Percentiles rank a stretch among this genome's conserved stretches.
These are phyloP conservation scores for Karalla daura DNA, from an alignment of 2,797 vertebrate species.

Conservation along the genomic window DNA sequence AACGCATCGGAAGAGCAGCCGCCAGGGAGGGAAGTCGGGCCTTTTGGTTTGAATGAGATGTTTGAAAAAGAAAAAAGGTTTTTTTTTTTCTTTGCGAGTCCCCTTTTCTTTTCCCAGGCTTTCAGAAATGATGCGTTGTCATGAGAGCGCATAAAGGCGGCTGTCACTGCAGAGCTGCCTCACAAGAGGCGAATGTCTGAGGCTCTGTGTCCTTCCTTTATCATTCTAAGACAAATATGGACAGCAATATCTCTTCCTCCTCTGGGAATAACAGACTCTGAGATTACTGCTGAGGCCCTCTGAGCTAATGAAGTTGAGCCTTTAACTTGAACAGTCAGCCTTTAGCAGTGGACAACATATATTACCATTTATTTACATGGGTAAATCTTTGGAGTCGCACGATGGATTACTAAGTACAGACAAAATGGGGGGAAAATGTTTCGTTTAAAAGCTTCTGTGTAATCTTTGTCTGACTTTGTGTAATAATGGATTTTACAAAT, in stretches of 20 bases:
- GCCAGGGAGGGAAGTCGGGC: slow-evolving; percentile 48
- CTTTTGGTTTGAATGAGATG: slow-evolving; percentile 35
- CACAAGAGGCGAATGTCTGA: slow-evolving; percentile 7
- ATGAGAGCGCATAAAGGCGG: slow-evolving; percentile 4
- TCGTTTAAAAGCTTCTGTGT: too few species aligned
- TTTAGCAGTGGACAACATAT: not conserved
- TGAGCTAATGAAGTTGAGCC: not conserved
- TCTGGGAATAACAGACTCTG: slow-evolving; percentile 16
- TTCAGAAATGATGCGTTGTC: slow-evolving; percentile 32
- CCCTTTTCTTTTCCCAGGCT: slow-evolving; percentile 29
- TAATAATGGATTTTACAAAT: too few species aligned
- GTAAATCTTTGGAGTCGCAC: not conserved
- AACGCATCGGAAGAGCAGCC: slow-evolving; percentile 72
- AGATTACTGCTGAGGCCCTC: too few species aligned
- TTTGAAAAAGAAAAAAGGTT: slow-evolving; percentile 22
- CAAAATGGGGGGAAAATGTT: too few species aligned
- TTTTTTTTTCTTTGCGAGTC: slow-evolving; percentile 14
- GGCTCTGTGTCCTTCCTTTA: slow-evolving; percentile 10
- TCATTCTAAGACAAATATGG: slow-evolving; percentile 38
- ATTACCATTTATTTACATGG: not conserved
- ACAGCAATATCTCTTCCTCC: slow-evolving; percentile 1
- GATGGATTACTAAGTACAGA: too few species aligned
- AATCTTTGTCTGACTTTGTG: too few species aligned
- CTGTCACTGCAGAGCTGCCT: slow-evolving; percentile 6
- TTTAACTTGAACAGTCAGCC: not conserved